phyloP scores from a whole-genome alignment of 2,888 invertebrate species.

The Drosophila rubida region DNA sequence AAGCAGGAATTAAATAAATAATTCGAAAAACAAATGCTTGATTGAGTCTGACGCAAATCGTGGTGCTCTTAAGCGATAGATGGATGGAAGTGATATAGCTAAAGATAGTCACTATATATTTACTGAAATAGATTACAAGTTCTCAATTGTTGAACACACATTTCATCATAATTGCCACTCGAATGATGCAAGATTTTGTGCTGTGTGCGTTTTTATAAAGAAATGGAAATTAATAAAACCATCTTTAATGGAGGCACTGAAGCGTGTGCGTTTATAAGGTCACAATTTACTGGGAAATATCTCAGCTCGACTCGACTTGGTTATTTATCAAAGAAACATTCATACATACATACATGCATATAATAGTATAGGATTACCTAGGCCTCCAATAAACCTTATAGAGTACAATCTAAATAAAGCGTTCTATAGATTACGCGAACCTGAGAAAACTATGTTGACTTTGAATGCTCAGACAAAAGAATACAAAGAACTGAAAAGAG shows the following conservation, averaged over 20 bases:
- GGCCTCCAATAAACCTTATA: constrained; percentile 12
- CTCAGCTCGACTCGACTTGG: too few species aligned
- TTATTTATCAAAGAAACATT: constrained; percentile 5
- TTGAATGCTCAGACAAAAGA: constrained; percentile 9
- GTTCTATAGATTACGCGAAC: constrained; percentile 19
- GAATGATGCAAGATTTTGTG: neutral
- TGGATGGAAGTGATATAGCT: neutral
- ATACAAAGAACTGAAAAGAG: neutral
- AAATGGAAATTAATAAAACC: neutral
- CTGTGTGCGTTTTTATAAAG: neutral
- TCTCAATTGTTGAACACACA: neutral
- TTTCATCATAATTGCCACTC: constrained; percentile 10
- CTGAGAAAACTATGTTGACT: constrained; percentile 24
- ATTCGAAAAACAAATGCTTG: constrained; percentile 8
- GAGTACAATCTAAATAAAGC: constrained; percentile 21
- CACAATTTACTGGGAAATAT: constrained; percentile 6
- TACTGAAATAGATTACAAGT: neutral
- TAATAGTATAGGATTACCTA: neutral
- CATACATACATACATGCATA: neutral
- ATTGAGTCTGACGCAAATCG: constrained; percentile 26
- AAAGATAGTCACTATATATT: neutral
- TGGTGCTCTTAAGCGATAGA: neutral
- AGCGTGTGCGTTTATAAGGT: constrained; percentile 6
- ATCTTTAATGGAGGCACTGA: neutral
- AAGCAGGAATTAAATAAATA: constrained; percentile 12